These are phyloP conservation scores for Mesorhabditis belari DNA, from an alignment of 2,888 invertebrate genomes.

Conservation along the genomic window DNA sequence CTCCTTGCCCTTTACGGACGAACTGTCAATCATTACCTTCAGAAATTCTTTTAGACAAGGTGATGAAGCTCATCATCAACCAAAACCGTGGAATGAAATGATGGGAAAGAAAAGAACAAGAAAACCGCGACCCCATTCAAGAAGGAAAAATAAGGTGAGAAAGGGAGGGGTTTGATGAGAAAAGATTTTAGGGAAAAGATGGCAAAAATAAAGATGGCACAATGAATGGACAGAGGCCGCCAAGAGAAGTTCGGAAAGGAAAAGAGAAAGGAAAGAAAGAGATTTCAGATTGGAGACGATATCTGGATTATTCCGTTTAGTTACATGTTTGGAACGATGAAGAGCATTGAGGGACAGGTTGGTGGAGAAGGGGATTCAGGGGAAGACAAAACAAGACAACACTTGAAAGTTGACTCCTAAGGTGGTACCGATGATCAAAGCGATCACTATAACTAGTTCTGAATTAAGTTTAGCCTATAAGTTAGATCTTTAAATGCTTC, in stretches of 20 bases:
- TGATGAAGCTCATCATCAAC: no score
- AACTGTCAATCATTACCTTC: no score
- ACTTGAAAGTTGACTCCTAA: neutral
- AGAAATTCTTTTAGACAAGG: no score
- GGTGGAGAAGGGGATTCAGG: neutral
- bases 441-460: no score
- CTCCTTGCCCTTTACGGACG: no score
- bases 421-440: neutral
- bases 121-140: neutral
- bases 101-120: no score
- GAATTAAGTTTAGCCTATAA: no score
- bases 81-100: no score
- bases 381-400: neutral
- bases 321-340: conserved; percentile 46
- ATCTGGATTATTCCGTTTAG: conserved; percentile 49
- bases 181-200: neutral
- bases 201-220: neutral
- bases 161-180: neutral
- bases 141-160: neutral
- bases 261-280: neutral
- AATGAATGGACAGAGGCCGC: neutral
- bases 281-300: conserved; percentile 6
- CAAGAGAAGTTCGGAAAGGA: neutral
- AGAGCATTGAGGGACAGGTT: conserved; percentile 42
- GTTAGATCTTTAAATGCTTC: neutral